Percentiles rank a stretch among this genome's conserved stretches.
Conservation (phyloP, 2,113 vertebrate species). For the Phodopus roborovskii region DNA sequence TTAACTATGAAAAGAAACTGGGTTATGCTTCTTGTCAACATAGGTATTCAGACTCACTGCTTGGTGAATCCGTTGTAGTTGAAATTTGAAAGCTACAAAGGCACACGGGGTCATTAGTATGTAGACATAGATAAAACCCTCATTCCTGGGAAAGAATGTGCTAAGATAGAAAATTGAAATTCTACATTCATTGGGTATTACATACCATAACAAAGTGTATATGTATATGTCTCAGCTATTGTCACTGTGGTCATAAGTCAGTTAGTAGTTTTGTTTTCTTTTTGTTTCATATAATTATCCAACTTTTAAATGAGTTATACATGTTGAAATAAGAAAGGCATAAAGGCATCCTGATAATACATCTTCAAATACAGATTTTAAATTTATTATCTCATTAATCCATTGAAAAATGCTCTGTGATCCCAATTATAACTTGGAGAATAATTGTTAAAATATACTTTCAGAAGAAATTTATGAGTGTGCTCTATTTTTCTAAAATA, state of each 20-base stretch:
- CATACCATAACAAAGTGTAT: neutral
- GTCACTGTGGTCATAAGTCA: neutral
- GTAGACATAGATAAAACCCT: neutral
- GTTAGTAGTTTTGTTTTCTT: neutral
- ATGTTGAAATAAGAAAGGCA: neutral
- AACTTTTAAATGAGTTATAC: neutral
- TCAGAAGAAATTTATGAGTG: neutral
- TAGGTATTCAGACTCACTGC: neutral
- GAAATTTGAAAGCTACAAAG: neutral
- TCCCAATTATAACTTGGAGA: neutral
- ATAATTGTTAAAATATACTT: neutral
- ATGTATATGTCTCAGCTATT: neutral
- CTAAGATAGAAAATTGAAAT: neutral
- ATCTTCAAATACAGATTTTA: neutral
- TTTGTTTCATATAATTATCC: neutral
- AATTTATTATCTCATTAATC: neutral
- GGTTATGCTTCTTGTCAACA: neutral
- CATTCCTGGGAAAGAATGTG: neutral
- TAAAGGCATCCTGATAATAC: neutral
- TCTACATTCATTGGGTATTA: neutral
- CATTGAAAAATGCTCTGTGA: neutral
- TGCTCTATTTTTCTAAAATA: neutral
- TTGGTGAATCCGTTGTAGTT: neutral
- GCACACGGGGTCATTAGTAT: neutral
- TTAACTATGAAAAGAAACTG: neutral